A percentile compares a stretch with the other conserved stretches of the same genome.
Conservation (phyloP, 2,888 invertebrate species). For the Sinelater perroti region DNA sequence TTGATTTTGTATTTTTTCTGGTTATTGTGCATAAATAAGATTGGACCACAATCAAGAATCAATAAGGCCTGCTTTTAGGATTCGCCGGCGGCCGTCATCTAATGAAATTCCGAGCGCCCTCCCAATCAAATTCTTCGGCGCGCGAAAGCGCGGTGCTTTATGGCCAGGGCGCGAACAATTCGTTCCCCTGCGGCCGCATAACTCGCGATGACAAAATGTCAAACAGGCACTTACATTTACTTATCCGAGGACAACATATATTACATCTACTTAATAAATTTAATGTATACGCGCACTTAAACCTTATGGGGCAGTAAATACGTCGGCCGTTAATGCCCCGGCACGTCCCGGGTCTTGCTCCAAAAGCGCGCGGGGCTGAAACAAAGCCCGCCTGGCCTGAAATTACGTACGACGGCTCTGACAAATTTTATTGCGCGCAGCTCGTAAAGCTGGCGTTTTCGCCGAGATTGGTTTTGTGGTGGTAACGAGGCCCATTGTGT, state of each 20-base stretch:
- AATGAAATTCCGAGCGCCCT: too few species aligned
- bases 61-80: too few species aligned
- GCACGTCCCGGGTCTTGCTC: constrained; percentile 32
- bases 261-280: constrained; percentile 45
- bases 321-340: constrained; percentile 26
- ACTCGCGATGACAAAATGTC: constrained; percentile 31
- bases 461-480: constrained; percentile 19
- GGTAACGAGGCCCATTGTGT: constrained; percentile 28
- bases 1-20: too few species aligned
- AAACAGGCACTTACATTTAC: constrained; percentile 28
- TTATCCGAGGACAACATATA: constrained; percentile 37
- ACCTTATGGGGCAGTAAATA: constrained; percentile 36
- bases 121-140: background rate
- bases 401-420: constrained; percentile 34
- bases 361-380: constrained; percentile 23
- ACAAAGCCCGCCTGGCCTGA: constrained; percentile 33
- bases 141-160: constrained; percentile 3
- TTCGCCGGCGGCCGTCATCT: too few species aligned
- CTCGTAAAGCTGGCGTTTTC: constrained; percentile 30
- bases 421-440: constrained; percentile 38
- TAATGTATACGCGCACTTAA: constrained; percentile 39
- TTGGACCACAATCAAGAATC: too few species aligned
- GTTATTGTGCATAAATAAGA: too few species aligned
- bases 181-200: constrained; percentile 9
- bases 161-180: constrained; percentile 16